Evolutionary conservation across 2,113 vertebrate species (phyloP).

Genomic region (Xiphorhynchus elegans): DNA sequence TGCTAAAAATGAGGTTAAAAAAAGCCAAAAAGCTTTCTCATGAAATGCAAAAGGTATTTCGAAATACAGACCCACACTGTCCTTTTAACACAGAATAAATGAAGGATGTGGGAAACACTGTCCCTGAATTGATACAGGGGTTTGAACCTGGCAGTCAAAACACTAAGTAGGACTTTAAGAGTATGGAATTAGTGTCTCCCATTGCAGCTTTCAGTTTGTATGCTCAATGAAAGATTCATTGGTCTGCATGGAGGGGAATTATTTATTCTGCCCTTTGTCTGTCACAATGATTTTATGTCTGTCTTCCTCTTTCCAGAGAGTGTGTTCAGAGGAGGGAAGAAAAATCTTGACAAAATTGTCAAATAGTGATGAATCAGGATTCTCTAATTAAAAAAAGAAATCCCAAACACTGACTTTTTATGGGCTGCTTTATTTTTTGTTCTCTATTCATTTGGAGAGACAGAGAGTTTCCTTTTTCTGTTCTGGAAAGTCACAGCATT

Average conservation of each 20-base stretch:
- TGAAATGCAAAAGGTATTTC: not conserved
- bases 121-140: not conserved
- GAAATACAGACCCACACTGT: not conserved
- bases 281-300: not conserved
- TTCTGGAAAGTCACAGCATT: not conserved
- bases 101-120: rapidly evolving
- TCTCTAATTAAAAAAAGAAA: not conserved
- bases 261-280: not conserved
- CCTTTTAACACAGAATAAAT: not conserved
- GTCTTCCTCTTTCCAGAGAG: not conserved
- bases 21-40: not conserved
- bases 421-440: not conserved
- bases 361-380: not conserved
- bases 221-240: not conserved
- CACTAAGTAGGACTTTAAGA: not conserved
- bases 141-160: not conserved
- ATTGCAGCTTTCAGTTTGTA: not conserved
- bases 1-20: not conserved
- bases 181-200: not conserved
- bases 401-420: not conserved
- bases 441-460: not conserved
- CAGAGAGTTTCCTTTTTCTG: not conserved
- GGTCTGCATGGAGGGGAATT: not conserved
- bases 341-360: not conserved
- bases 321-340: not conserved